Base-by-base conservation (phyloP, 2,113 vertebrate genomes). In the Anoplopoma fimbria region DNA sequence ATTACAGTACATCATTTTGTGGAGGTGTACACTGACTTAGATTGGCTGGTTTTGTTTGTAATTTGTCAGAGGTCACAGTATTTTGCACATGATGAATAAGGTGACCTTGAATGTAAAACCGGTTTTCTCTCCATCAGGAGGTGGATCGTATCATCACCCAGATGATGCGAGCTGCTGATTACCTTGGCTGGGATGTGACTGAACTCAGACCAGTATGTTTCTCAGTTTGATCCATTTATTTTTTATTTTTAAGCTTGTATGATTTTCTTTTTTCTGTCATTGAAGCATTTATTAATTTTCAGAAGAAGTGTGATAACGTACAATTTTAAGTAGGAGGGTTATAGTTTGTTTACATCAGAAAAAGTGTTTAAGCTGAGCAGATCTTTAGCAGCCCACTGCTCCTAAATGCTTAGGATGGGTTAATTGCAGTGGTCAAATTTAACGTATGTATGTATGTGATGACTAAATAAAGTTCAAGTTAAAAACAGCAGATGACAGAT, bases 131-230 rank as follows among this genome's bases (percentile, higher is more conserved):
- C 42, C n/a, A 70, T 68, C 81, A 98, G 97, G 97, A 99, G 92
- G 97, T 99, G 87, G 97, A 98, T 83, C 96, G 95, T 70, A 98
- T 99, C 69, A 96, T 99, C 90, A 94, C 93, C 10, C 97, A 98
- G 92, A 99, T 99, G 97, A 98, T 97, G 96, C 94, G 96, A 4
- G 96, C 98, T n/a, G 97, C 97, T 29, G 96, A 98, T 75, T 99
- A 98, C 82, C 93, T 98, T 61, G 97, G 97, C 38, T 98, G 97
- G 97, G 97, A 98, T 25, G 96, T 97, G 75, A 96, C 97, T 15
- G 97, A 99, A 90, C 96, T 99, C 90, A 96, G 95, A 91, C 96
- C 97, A 68, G 97, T 98, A 94, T 89, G 96, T 87, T 19, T 8
- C 9, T 60, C 7, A 51, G 60, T 49, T 69, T 78, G 12, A 29